Base-by-base conservation (phyloP, 2,113 vertebrate species). In the Hemichromis elongatus region DNA sequence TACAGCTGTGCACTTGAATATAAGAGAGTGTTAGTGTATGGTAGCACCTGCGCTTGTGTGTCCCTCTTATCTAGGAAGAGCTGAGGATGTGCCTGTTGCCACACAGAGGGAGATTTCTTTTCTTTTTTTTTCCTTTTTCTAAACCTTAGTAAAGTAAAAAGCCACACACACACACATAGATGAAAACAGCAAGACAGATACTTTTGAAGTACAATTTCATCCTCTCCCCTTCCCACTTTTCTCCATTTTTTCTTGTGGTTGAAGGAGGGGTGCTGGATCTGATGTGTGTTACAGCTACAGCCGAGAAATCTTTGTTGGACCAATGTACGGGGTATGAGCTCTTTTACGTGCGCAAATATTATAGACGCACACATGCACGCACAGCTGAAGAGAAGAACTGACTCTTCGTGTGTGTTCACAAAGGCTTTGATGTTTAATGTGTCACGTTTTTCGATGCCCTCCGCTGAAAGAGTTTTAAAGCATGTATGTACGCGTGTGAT, bases 181-280 rank as follows among this genome's bases (percentile, higher is more conserved):
- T 87, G 61, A 73, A 84, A 87, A 88, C 50, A 89, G 86, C 24
- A 77, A 92, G 89, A 86, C 86, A 75, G 79, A 89, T 92, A 80
- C 92, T 88, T 91, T 88, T 93, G 88, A 92, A 94, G 89, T 86
- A 88, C 80, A 94, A 92, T 94, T 93, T 90, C 82, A 88, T 89
- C 79, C 68, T 88, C 79, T 84, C 80, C 79, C 80, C 26, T 81
- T 85, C 45, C 79, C 24, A 56, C 77, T 81, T 84, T 88, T 84
- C 57, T 79, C 7, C 21, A 33, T 75, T 73, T 82, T 81, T 84
- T 79, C 26, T 40, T 75, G 68, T 81, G 7, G 73, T 19, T 33
- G 28, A 79, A 86, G 73, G 80, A 66, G 40, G 77, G 57, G 54
- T 59, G 77, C 56, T 66, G 68, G 87, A 85, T 79, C 92, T 90